These are phyloP conservation scores for Chalcis sispes DNA, from an alignment of 2,888 invertebrate genomes.

Conservation along the genomic window DNA sequence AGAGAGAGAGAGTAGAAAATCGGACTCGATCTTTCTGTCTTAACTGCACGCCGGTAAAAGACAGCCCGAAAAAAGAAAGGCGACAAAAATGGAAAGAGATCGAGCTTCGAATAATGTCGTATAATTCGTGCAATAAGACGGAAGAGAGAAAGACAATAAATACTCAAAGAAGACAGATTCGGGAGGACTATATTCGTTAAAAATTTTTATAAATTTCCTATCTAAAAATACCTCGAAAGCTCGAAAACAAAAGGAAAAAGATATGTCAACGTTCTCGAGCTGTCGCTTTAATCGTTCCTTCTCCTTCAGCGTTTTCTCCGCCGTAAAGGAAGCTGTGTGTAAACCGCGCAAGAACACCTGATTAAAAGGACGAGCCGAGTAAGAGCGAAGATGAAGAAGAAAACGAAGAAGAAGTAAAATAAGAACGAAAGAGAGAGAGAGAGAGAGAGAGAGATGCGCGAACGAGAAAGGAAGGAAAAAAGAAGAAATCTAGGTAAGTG, in stretches of 20 bases:
- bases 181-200: too few relatives aligned
- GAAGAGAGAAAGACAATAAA: neutral
- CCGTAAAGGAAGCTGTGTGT: neutral
- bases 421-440: neutral
- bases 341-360: neutral
- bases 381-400: neutral
- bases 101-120: slow-evolving; percentile 42
- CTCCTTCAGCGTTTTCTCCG: too few relatives aligned
- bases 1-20: slow-evolving; percentile 32
- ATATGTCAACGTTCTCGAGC: too few relatives aligned
- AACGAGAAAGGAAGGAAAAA: too few relatives aligned
- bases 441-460: too few relatives aligned
- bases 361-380: slow-evolving; percentile 9
- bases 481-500: too few relatives aligned
- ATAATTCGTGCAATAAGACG: slow-evolving; percentile 31
- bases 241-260: too few relatives aligned
- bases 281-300: too few relatives aligned
- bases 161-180: too few relatives aligned
- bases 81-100: slow-evolving; percentile 6
- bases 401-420: too few relatives aligned
- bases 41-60: neutral
- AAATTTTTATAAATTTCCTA: too few relatives aligned
- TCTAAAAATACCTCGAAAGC: too few relatives aligned
- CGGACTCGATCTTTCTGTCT: slow-evolving; percentile 26
- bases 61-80: slow-evolving; percentile 6